Evolutionary conservation across 2,888 invertebrate species (phyloP).

Genomic region (Ornithoptera priamus): DNA sequence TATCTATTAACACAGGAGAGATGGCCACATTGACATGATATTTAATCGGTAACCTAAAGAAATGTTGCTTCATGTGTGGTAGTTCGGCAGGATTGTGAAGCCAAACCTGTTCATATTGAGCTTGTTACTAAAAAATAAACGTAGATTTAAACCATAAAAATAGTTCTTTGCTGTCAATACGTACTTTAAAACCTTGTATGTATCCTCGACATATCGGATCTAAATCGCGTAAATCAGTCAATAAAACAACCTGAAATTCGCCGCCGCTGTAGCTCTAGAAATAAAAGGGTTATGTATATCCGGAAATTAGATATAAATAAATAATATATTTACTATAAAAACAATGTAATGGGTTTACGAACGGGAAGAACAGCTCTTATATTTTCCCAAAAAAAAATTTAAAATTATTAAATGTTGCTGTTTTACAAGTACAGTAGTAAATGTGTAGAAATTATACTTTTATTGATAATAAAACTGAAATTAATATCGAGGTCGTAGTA

Average conservation of each 20-base stretch:
- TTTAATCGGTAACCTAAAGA: conserved; percentile 81
- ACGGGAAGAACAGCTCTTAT: too few relatives aligned
- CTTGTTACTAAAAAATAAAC: not conserved
- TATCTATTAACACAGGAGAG: conserved; percentile 83
- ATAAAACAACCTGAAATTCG: conserved; percentile 69
- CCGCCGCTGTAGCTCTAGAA: conserved; percentile 52
- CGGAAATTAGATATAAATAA: not conserved
- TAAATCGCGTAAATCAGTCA: conserved; percentile 72
- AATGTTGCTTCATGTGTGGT: conserved; percentile 81
- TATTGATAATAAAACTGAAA: too few relatives aligned
- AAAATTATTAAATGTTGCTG: too few relatives aligned
- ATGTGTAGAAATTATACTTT: too few relatives aligned
- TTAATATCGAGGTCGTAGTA: too few relatives aligned
- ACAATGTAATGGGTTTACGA: too few relatives aligned
- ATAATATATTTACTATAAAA: too few relatives aligned
- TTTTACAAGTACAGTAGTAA: too few relatives aligned
- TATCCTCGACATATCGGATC: conserved; percentile 83
- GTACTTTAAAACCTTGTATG: conserved; percentile 83
- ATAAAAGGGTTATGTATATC: conserved; percentile 1
- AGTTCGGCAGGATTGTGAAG: conserved; percentile 82
- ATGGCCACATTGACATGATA: conserved; percentile 82
- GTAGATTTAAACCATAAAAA: not conserved
- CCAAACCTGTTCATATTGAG: conserved; percentile 59
- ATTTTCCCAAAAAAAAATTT: too few relatives aligned
- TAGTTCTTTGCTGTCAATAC: not conserved